Base-by-base conservation (phyloP, 2,888 invertebrate genomes). In the Suillia variegata region DNA sequence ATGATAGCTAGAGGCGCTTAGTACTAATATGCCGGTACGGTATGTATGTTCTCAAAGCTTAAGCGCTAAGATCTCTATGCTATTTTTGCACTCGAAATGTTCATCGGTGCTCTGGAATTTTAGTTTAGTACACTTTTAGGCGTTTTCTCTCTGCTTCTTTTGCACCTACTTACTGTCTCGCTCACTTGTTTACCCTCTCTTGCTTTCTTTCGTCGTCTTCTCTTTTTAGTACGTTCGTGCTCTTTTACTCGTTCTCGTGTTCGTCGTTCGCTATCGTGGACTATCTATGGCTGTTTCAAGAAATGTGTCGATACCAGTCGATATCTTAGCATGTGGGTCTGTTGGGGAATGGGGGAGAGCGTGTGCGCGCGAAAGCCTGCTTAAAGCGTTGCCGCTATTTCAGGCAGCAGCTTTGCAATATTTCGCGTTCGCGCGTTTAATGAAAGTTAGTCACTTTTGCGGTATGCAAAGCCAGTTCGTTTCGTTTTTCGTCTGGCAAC, bases 251-350 rank as follows among this genome's bases (percentile, higher is more conserved):
- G 21, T 48, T 61, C 59, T 20, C 18, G 49, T 56, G 54, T 62
- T 61, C 47, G 26, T 58, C 54, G 53, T 45, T 18, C 45, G 45
- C 4, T 13, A n/a, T 4, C 45, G 31, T 62, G 59, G 71, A 72
- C 78, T 82, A 86, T 87, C 89, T 93, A 94, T 88, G 94, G 94
- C 84, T 94, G 94, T 85, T 94, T 94, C 84, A 94, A 85, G 84
- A 94, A 94, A 84, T 94, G 94, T 82, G 93, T 94, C 82, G 94
- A 93, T 71, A 94, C 93, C 80, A 94, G 87, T 86, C 93, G 90
- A 89, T 94, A 89, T 85, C 92, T 93, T 88, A 94, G 92, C 94
- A 94, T 94, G 77, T 80, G 79, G 76, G 68, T 68, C 67, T 73
- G 67, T 61, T 64, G 66, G 54, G 55, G 56, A 53, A 17, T 58